Percentiles rank a stretch among this genome's conserved stretches.
Evolutionary conservation across 1,140 invertebrate species (phyloP).

Genomic region (Neuroterus valhalla): DNA sequence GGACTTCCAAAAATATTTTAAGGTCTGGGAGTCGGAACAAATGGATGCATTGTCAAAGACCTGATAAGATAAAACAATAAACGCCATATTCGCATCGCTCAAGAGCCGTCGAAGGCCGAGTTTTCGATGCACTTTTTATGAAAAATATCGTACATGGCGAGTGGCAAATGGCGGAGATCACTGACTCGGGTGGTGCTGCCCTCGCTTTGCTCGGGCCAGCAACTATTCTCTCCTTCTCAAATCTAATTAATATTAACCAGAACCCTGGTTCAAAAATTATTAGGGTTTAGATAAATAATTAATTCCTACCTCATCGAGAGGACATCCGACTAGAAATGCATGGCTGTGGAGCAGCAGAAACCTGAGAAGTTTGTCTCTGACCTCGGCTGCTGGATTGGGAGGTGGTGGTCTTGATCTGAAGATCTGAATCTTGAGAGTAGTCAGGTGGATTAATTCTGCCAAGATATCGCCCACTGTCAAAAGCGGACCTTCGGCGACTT

Average conservation of each 20-base stretch:
- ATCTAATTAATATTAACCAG: too few relatives aligned
- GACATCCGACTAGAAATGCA: conserved; percentile 90
- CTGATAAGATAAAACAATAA: background rate
- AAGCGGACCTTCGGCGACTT: conserved; percentile 89
- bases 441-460: conserved; percentile 92
- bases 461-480: conserved; percentile 94
- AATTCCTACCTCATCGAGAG: conserved; percentile 89
- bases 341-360: conserved; percentile 91
- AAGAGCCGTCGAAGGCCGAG: too few relatives aligned
- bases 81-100: too few relatives aligned
- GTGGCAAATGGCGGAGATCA: too few relatives aligned
- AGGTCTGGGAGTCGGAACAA: background rate
- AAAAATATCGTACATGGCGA: too few relatives aligned
- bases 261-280: too few relatives aligned
- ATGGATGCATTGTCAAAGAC: background rate
- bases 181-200: too few relatives aligned
- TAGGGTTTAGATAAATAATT: conserved; percentile 38
- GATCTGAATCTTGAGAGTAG: conserved; percentile 92
- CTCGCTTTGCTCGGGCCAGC: too few relatives aligned
- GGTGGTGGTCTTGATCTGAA: conserved; percentile 83
- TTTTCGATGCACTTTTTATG: too few relatives aligned
- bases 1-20: background rate
- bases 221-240: too few relatives aligned
- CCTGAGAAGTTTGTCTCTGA: conserved; percentile 94
- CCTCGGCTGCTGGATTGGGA: conserved; percentile 84